Conservation (phyloP, 2,888 invertebrate species). For the Cyclophora albipunctata region DNA sequence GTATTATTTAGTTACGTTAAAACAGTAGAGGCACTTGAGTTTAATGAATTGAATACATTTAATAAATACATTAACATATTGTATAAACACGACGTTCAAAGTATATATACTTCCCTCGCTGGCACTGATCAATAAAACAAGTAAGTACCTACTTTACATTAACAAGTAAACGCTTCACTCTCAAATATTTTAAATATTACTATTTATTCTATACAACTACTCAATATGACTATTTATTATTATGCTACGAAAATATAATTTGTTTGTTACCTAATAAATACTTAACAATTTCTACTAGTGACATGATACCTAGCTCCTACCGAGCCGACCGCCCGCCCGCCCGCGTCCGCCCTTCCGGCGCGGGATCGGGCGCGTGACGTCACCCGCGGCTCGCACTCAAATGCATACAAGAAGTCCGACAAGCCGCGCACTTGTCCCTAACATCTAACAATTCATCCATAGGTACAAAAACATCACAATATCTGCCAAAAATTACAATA, state of each 20-base stretch:
- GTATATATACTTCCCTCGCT: not conserved
- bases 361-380: not conserved
- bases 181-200: constrained; percentile 39
- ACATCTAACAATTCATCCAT: not conserved
- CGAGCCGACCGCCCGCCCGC: constrained; percentile 4
- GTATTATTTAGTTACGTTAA: constrained; percentile 14
- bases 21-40: not conserved
- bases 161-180: constrained; percentile 28
- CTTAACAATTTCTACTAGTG: constrained; percentile 32
- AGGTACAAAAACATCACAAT: not conserved
- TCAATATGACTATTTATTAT: constrained; percentile 63
- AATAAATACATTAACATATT: not conserved
- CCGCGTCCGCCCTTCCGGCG: constrained; percentile 1
- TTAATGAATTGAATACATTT: not conserved
- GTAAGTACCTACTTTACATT: not conserved
- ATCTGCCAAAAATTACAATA: not conserved
- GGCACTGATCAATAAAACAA: not conserved
- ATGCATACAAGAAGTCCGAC: not conserved
- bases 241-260: constrained; percentile 43
- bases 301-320: constrained; percentile 22
- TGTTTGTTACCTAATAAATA: constrained; percentile 27
- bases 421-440: not conserved
- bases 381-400: not conserved
- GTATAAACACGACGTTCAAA: not conserved
- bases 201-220: constrained; percentile 36